Conservation (phyloP, 2,797 vertebrate species). For the Anguilla obscura region DNA sequence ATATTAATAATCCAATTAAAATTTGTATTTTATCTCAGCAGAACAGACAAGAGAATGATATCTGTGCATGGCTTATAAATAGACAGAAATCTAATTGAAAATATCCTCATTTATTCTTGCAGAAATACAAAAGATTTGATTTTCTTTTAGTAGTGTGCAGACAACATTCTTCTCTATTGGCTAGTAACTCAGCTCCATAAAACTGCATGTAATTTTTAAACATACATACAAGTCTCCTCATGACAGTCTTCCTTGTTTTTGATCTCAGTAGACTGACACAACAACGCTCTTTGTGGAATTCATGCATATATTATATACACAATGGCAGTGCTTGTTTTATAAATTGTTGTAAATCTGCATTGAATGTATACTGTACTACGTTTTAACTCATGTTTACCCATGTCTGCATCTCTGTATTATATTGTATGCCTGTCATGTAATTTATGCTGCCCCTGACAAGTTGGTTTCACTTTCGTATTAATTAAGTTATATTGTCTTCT, state of each 20-base stretch:
- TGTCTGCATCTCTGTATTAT: background rate
- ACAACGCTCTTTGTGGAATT: background rate
- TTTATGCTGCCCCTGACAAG: background rate
- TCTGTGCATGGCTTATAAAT: background rate
- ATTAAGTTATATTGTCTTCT: background rate
- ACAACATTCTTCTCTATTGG: too few species aligned
- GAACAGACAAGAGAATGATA: background rate
- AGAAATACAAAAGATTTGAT: too few species aligned
- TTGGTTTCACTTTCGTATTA: background rate
- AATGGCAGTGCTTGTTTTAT: background rate
- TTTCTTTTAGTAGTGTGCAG: too few species aligned
- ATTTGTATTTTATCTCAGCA: background rate
- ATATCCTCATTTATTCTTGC: background rate
- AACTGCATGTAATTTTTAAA: too few species aligned
- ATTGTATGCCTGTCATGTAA: background rate
- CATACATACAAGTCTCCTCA: too few species aligned
- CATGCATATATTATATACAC: background rate
- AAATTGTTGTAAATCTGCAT: background rate
- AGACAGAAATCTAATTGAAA: background rate
- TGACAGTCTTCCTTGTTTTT: background rate
- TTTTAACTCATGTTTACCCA: background rate
- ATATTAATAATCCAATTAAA: background rate
- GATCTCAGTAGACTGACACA: background rate
- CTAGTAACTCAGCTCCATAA: too few species aligned
- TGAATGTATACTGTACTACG: background rate